Evolutionary conservation across 2,113 vertebrate species (phyloP), one percentile per base, ranked within the genome.

Genomic region (Eidolon helvum): DNA sequence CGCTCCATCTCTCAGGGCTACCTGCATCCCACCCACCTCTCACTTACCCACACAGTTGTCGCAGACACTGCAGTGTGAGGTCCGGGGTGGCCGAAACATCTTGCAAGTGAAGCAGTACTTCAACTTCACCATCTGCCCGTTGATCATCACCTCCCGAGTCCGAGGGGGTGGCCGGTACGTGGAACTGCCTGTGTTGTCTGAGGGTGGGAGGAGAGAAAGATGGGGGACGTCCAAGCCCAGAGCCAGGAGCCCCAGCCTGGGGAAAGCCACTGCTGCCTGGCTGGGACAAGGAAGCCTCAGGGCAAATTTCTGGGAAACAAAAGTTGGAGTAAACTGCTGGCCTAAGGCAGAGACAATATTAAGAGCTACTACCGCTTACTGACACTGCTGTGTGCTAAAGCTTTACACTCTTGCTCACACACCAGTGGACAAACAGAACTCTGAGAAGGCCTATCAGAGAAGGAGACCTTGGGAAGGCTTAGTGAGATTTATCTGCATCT

Each of bases 101-200:
- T 99, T 99, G 98, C 99, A 99, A 78, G 99, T 99, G 98, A 99
- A 99, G 98, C 99, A 99, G 98, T 99, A 99, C 98, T 99, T 99
- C 87, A 99, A 98, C 94, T 99, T 99, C 93, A 99, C 99, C 98
- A 99, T 98, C 87, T 99, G 99, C 96, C 99, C 99, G 65, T 99
- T 99, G 97, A 99, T 99, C 89, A 99, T 98, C 98, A 99, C 99
- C 97, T 99, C 99, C 98, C 99, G 99, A 6, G 99, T 99, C 48
- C 99, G 99, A 8, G 99, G 99, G 0, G 99, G 99, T 0, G 99
- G 99, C 5, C 99, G 99, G 96, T 99, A 99, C 0, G 99, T 99
- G 22, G 99, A 99, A n/a, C 99, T 99, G 61, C 99, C 99, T 95
- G 99, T 99, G 98, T 98, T 99, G 98, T 99, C 99, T 99, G 98